Percentiles rank a stretch among this genome's conserved stretches.
These are phyloP conservation scores for Hyphantria cunea DNA, from an alignment of 1,140 invertebrate genomes.

Conservation along the genomic window DNA sequence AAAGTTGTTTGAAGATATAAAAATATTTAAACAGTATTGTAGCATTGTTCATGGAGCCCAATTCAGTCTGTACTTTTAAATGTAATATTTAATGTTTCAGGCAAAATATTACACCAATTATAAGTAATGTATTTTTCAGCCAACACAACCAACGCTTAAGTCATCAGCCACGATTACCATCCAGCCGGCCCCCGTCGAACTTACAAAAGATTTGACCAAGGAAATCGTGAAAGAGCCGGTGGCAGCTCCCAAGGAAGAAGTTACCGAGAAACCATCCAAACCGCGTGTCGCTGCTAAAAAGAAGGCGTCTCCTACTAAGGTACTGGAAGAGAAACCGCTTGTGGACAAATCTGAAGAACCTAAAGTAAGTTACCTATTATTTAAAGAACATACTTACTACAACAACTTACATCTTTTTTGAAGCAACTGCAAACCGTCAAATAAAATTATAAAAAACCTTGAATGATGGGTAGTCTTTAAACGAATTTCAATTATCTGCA, in stretches of 20 bases:
- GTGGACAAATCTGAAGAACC: conserved; percentile 57
- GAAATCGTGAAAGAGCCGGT: conserved; percentile 39
- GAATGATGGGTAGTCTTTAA: too few species aligned
- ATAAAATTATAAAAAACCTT: too few species aligned
- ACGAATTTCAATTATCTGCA: too few species aligned
- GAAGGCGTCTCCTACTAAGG: conserved; percentile 43
- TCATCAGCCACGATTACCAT: conserved; percentile 76
- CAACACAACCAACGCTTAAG: conserved; percentile 51
- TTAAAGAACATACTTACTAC: not conserved
- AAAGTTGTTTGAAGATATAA: too few species aligned
- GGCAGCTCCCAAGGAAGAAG: conserved; percentile 45
- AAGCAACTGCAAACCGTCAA: too few species aligned
- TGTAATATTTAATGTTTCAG: too few species aligned
- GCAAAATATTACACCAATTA: too few species aligned
- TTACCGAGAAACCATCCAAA: conserved; percentile 46
- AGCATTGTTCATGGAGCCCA: too few species aligned
- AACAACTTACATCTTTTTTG: too few species aligned
- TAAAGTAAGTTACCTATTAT: conserved; percentile 63
- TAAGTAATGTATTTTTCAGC: conserved; percentile 29
- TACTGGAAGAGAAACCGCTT: conserved; percentile 48
- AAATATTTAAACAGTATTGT: too few species aligned
- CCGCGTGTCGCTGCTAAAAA: conserved; percentile 48
- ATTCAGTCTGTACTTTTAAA: too few species aligned
- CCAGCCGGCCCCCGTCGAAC: conserved; percentile 46
- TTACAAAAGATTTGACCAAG: conserved; percentile 43